Evolutionary conservation across 1,140 invertebrate genomes (phyloP), one percentile per base, ranked within the genome.

Genomic region (Hyposmocoma kahamanoa): DNA sequence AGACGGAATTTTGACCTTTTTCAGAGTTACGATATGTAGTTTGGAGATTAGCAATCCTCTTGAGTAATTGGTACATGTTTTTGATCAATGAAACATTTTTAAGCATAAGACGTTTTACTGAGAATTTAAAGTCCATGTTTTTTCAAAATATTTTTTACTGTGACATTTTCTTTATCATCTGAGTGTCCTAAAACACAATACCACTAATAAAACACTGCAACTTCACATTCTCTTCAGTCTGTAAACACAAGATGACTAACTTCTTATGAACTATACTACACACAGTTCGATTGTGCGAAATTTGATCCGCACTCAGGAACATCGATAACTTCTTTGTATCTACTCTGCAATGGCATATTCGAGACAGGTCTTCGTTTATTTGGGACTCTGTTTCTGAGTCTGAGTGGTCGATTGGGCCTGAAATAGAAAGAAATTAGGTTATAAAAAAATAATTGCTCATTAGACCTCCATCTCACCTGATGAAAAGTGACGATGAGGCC

Each of bases 171-270:
- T n/a, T n/a, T n/a, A n/a, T n/a, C n/a, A 34, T 10, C 9, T 34
- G n/a, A 8, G 10, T n/a, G 3, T 30, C 3, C 10, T 63, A 84
- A 70, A 72, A 84, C 5, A 82, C 72, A 61, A 87, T 87, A 0
- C 82, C 79, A 47, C 66, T 79, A 38, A 87, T 85, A 68, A 84
- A 87, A 61, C 82, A 87, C 53, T 87, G 75, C 43, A 86, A 65
- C 17, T 75, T 73, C 0, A 87, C 75, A 68, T 80, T 76, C 39
- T 83, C 79, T 48, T 85, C 69, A 1, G 83, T 85, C 3, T 84
- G 71, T 20, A 87, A 60, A 42, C 80, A 77, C 38, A 87, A 47
- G 28, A 74, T 70, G 0, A 84, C 68, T 18, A 87, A 42, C 50
- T 70, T 80, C 47, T 79, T 85, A 38, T 87, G 77, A n/a, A 82